Conservation (phyloP, 2,113 vertebrate genomes). For the Riparia riparia region DNA sequence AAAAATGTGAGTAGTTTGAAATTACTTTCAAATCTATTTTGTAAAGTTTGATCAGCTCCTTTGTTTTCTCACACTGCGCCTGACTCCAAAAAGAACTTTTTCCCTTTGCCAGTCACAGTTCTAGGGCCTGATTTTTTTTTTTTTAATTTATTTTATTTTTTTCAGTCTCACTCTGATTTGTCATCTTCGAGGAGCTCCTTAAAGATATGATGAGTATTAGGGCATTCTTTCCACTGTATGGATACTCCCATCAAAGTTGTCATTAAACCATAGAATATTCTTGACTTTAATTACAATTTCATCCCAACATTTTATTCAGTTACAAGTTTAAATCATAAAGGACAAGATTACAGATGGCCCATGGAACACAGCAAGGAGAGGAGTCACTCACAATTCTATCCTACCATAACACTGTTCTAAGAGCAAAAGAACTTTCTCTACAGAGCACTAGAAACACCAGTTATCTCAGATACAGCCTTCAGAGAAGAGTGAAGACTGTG, state of each 20-base stretch:
- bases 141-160: background rate
- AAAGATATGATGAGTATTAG: background rate
- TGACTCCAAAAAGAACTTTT: background rate
- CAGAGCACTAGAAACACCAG: background rate
- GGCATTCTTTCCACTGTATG: background rate
- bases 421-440: background rate
- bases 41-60: background rate
- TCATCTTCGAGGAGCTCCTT: background rate
- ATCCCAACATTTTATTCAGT: background rate
- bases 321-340: background rate
- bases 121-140: background rate
- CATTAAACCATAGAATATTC: background rate
- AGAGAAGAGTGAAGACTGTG: background rate
- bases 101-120: background rate
- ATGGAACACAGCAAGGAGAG: background rate
- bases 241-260: background rate
- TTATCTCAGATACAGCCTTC: background rate
- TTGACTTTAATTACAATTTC: background rate
- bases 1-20: background rate
- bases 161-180: background rate
- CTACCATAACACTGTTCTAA: background rate
- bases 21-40: background rate
- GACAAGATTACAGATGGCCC: background rate
- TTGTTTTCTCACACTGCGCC: background rate
- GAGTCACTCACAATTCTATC: background rate